Evolutionary conservation across 2,888 invertebrate species (phyloP).

Genomic region (Ferrisia virgata): DNA sequence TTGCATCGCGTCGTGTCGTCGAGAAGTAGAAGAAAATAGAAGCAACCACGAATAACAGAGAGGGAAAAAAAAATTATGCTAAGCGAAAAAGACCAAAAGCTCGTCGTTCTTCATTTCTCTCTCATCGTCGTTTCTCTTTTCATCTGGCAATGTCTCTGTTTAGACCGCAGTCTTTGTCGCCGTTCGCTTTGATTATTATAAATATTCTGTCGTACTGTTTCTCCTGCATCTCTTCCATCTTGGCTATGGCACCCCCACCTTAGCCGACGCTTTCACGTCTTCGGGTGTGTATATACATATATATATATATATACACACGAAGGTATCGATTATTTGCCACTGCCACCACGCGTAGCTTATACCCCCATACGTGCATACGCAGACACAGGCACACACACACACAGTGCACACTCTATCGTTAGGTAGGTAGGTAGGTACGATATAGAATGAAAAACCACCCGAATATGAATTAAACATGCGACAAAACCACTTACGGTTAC

Average conservation of each 20-base stretch:
- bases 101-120: too few species aligned
- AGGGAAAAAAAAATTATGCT: neutral
- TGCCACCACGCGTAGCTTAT: too few species aligned
- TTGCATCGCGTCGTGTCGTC: neutral
- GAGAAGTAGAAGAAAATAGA: too few species aligned
- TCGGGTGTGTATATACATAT: too few species aligned
- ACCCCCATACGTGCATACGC: too few species aligned
- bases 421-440: neutral
- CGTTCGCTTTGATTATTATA: neutral
- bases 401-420: neutral
- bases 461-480: neutral
- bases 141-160: too few species aligned
- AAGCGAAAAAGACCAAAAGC: neutral
- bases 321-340: neutral
- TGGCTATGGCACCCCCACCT: neutral
- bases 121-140: too few species aligned
- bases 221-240: neutral
- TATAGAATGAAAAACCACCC: neutral
- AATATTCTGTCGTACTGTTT: neutral
- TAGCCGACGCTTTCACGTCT: too few species aligned
- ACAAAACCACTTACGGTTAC: neutral
- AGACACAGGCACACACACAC: too few species aligned
- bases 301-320: too few species aligned
- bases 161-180: neutral
- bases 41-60: too few species aligned